Base-by-base conservation (phyloP, 37 sponge, comb jelly and placozoan genomes). In the Hormiphora californensis region DNA sequence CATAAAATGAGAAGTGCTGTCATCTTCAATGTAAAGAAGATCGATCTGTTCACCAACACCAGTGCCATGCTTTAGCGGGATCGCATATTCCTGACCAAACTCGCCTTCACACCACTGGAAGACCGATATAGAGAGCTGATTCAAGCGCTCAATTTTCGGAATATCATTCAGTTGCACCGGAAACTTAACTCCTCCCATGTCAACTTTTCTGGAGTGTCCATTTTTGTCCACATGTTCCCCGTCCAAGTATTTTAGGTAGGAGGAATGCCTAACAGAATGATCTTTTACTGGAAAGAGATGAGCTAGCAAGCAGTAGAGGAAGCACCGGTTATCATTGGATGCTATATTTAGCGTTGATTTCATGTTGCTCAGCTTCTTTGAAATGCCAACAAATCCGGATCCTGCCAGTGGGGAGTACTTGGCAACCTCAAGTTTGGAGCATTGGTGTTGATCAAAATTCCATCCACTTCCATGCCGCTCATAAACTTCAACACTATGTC, bases 321-420 rank as follows among this genome's bases (percentile, higher is more conserved):
- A 73, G 44, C 81, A 73, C 46, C 25, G 40, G 44, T 73, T 41
- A 28, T 73, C 81, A 28, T 21, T 21, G 43, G 81, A 21, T 19
- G 43, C 43, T 23, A 73, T 73, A 36, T 73, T 73, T 1, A 73
- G 46, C 7, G 43, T 46, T 33, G 81, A 73, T 40, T 73, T 73
- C 81, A 73, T 73, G 81, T 73, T 28, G 46, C 43, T 73, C 44
- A 73, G 46, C 8, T 43, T n/a, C 81, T 73, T 73, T 41, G 81
- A 46, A 22, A 41, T 41, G 46, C 8, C 22, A 9, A 73, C 41
- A 40, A 3, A 1, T 40, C 81, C 41, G 23, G 28, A n/a, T 4
- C 81, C 81, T 43, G 46, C 40, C 19, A 73, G 25, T 36, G 81
- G 81, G 1, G 28, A 12, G 81, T 73, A 73, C 25, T 41, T 73